Evolutionary conservation across 1,140 invertebrate species (phyloP).

Genomic region (Drosophila burlai): DNA sequence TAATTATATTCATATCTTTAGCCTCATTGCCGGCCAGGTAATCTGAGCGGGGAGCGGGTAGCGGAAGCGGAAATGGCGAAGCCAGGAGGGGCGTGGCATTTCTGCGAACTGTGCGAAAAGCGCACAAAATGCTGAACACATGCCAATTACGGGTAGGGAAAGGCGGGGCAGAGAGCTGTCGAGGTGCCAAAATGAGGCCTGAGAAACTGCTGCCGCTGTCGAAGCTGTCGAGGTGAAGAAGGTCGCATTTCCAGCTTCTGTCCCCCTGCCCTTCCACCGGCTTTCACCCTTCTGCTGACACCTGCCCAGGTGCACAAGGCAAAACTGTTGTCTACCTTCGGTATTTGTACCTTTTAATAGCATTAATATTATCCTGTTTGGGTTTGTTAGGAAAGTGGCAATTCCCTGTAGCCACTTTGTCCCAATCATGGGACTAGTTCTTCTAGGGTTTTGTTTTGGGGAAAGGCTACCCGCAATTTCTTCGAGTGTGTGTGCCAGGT

Average conservation of each 20-base stretch:
- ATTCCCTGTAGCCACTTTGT: background rate
- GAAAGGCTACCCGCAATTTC: background rate
- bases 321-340: conserved; percentile 1
- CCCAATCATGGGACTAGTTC: background rate
- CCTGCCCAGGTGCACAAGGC: conserved; percentile 10
- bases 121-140: conserved; percentile 83
- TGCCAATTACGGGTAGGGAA: conserved; percentile 68
- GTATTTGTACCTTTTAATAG: background rate
- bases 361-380: conserved; percentile 3
- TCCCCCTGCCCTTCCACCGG: background rate
- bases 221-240: conserved; percentile 58
- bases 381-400: background rate
- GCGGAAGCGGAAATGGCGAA: conserved; percentile 15
- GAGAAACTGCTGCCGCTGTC: conserved; percentile 40
- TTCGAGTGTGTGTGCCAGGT: background rate
- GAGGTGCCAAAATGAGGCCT: conserved; percentile 81
- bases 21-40: conserved; percentile 71
- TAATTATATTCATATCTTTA: conserved; percentile 84
- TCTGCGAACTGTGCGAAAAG: conserved; percentile 78
- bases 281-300: conserved; percentile 11
- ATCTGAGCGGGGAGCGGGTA: conserved; percentile 56
- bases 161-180: conserved; percentile 48
- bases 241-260: conserved; percentile 45
- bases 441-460: no score
- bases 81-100: conserved; percentile 49